Evolutionary conservation across 2,797 vertebrate genomes (phyloP), one percentile per base, ranked within the genome.

Genomic region (Danio jaintianensis): DNA sequence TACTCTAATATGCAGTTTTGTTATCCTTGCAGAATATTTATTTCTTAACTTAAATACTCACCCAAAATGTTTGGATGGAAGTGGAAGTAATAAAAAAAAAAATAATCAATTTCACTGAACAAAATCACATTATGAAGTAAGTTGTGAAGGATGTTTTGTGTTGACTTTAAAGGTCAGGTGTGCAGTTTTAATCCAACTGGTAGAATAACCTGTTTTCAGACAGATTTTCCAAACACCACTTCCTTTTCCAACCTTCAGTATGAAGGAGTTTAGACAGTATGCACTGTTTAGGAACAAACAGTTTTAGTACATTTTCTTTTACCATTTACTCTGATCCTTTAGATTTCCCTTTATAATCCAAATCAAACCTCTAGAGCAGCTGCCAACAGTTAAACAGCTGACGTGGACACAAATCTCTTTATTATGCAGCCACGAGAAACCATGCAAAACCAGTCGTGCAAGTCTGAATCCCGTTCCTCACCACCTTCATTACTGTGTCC

Each of bases 371-470:
- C 20, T 29, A 47, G 4, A 45, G 52, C 10, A 66, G 38, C 6
- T 4, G 5, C 13, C 29, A 66, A 40, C 7, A 40, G 56, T 15
- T 55, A 22, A 75, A 47, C 15, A 36, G 22, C 13, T 79, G 69
- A 71, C 40, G 16, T 64, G 68, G 45, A 79, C 38, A 20, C 10
- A 36, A 29, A 15, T 9, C 22, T 64, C n/a, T 63, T 71, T 47
- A 40, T 63, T 12, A 38, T 18, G 3, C 48, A 47, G 40, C 59
- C 52, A 38, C 52, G 13, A 43, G 48, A 73, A n/a, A 38, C 20
- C 7, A 16, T 13, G 38, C 40, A 73, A 70, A 82, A 84, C 82
- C 72, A 79, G 84, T 82, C 38, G 5, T 53, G 13, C 82, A 15
- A 29, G 84, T 83, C 73, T 85, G 11, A 45, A 3, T 29, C 3